phyloP scores from a whole-genome alignment of 2,888 invertebrate genomes.

The Leucoma salicis region DNA sequence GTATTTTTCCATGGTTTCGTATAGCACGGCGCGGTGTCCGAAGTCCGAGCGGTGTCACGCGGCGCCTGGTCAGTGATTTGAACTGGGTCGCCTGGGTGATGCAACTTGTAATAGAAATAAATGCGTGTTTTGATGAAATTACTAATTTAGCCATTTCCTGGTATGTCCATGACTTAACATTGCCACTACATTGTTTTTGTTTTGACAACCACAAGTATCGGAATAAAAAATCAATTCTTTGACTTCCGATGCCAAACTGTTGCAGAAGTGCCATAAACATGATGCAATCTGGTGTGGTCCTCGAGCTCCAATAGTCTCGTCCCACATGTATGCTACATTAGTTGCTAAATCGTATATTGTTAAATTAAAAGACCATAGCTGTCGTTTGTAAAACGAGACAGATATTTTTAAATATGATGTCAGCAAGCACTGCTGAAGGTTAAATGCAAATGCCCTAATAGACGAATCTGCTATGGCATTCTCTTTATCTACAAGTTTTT shows the following conservation, averaged over 20 bases:
- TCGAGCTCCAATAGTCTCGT: conserved; percentile 23
- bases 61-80: no score
- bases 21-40: no score
- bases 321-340: conserved; percentile 16
- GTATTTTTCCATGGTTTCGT: no score
- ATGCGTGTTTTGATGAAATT: no score
- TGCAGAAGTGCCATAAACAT: conserved; percentile 26
- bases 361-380: conserved; percentile 23
- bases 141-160: no score
- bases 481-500: no score
- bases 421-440: conserved; percentile 24
- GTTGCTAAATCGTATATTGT: conserved; percentile 2
- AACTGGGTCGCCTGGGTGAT: no score
- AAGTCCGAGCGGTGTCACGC: no score
- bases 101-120: no score
- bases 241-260: conserved; percentile 13
- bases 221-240: conserved; percentile 9
- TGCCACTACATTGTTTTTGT: conserved; percentile 8
- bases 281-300: conserved; percentile 36
- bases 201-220: conserved; percentile 4
- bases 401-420: conserved; percentile 15
- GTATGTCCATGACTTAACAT: no score
- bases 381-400: conserved; percentile 22
- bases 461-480: no score
- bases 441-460: conserved; percentile 17